Evolutionary conservation across 2,113 vertebrate genomes (phyloP).

Genomic region (Haliaeetus leucogaster): DNA sequence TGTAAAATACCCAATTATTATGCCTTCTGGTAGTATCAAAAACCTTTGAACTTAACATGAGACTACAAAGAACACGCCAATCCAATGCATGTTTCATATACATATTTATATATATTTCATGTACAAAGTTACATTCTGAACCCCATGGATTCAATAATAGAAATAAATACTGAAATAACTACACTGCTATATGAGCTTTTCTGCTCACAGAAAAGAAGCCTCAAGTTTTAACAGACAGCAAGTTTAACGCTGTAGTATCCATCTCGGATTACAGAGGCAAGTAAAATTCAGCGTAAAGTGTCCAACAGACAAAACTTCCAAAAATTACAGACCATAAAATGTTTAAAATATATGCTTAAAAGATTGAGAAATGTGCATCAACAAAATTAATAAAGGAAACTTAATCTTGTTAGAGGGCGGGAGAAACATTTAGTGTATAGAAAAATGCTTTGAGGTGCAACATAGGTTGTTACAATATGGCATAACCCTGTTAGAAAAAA

Average conservation of each 20-base stretch:
- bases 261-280: conserved; percentile 77
- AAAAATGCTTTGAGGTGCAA: conserved; percentile 70
- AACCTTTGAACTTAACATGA: not conserved
- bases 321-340: conserved; percentile 79
- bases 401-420: conserved; percentile 68
- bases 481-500: conserved; percentile 78
- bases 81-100: conserved; percentile 82
- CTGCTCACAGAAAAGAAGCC: conserved; percentile 78
- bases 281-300: conserved; percentile 77
- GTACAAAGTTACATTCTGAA: conserved; percentile 99
- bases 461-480: conserved; percentile 63
- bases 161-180: conserved; percentile 99
- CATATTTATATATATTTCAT: conserved; percentile 90
- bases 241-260: conserved; percentile 73
- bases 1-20: not conserved
- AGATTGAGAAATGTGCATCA: conserved; percentile 73
- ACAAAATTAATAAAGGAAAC: conserved; percentile 73
- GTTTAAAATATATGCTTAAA: conserved; percentile 81
- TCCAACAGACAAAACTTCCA: conserved; percentile 75
- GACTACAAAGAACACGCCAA: conserved; percentile 70
- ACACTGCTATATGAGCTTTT: conserved; percentile 79
- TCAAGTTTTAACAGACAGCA: conserved; percentile 78
- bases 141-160: conserved; percentile 91
- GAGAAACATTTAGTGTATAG: conserved; percentile 75
- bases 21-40: not conserved